Evolutionary conservation across 2,888 invertebrate genomes (phyloP), one percentile per base, ranked within the genome.

Genomic region (Bhutanitis thaidina): DNA sequence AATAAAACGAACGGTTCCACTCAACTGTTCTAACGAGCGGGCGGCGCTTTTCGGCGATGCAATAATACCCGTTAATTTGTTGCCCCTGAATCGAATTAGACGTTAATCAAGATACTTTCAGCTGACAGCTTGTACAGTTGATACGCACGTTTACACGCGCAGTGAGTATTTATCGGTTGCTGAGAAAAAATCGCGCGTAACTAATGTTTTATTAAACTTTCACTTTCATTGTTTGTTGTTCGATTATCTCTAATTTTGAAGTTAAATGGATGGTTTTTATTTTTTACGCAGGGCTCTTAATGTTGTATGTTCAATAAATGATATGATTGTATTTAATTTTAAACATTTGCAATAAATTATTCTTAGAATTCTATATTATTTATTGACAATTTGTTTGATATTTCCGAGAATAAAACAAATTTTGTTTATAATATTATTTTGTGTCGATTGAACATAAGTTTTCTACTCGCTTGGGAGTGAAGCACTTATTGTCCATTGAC

Each of bases 1-100:
- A 81, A 81, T 83, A 84, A 85, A 84, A 84, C 77, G 68, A 67
- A 68, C 67, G 62, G 57, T 64, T 60, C 62, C 62, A 65, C 66
- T 65, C 68, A 61, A 27, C 60, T 64, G 64, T 66, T 67, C 74
- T 77, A 82, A 81, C 77, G 76, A 80, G 69, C 60, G 63, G 61
- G 67, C 49, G 49, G 50, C 49, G 57, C 49, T 38, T 43, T 43
- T 43, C 9, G 13, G 43, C 41, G 54, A 60, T 46, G 46, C 54
- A 60, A 52, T 61, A 59, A 44, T 43, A 25, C 43, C 61, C 62
- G 72, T 64, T 76, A 76, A 78, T 71, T 59, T 45, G 53, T 51
- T 40, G 57, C 64, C 71, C 68, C 68, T 68, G 50, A 35, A 44
- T 29, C 47, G 43, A 56, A 48, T 53, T 46, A 59, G 54, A 47